Conservation (phyloP, 1,140 invertebrate species). For the Lordiphosa stackelbergi region DNA sequence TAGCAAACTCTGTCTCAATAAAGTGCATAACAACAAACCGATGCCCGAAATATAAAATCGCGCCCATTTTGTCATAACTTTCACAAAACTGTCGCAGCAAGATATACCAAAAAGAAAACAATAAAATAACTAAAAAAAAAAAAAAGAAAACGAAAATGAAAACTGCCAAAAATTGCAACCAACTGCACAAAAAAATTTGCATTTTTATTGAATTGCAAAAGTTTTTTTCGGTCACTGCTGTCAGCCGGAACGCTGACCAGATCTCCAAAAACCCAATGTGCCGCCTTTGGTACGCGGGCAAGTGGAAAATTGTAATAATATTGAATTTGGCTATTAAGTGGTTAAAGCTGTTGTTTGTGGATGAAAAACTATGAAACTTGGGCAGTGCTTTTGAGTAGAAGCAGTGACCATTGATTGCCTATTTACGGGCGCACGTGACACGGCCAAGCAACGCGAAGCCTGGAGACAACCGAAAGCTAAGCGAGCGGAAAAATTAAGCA, state of each 20-base stretch:
- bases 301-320: conserved; percentile 68
- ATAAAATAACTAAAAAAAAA: conserved; percentile 24
- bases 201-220: conserved; percentile 73
- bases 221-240: conserved; percentile 63
- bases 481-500: conserved; percentile 12
- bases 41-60: conserved; percentile 29
- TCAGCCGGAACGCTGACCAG: conserved; percentile 18
- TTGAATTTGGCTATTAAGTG: conserved; percentile 73
- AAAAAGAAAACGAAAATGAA: conserved; percentile 50
- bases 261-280: conserved; percentile 8
- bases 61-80: conserved; percentile 54
- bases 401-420: conserved; percentile 33
- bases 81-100: conserved; percentile 46
- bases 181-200: conserved; percentile 64
- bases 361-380: conserved; percentile 30
- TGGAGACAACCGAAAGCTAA: conserved; percentile 24
- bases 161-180: conserved; percentile 55
- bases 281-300: conserved; percentile 31
- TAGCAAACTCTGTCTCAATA: conserved; percentile 24
- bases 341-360: conserved; percentile 44
- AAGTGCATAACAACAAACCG: conserved; percentile 7
- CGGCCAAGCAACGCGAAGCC: conserved; percentile 10
- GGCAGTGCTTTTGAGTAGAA: conserved; percentile 28
- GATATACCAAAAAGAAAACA: conserved; percentile 24
- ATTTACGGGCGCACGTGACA: conserved; percentile 53